These are phyloP conservation scores for Heteromurus nitidus DNA, from an alignment of 2,888 invertebrate species.

Conservation along the genomic window DNA sequence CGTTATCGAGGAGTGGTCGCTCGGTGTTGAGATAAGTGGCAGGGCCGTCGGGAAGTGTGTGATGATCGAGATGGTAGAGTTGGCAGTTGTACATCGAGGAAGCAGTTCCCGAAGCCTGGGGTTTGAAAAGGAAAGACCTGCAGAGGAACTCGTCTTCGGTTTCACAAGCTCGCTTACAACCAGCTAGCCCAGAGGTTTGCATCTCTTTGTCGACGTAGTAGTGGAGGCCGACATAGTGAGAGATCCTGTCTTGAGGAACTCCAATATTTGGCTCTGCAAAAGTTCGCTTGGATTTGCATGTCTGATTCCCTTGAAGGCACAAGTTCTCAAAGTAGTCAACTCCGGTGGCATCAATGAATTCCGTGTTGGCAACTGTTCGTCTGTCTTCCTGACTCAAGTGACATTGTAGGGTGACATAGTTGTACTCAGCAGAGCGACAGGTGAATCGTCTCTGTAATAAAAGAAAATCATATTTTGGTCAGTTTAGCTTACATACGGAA, in stretches of 20 bases:
- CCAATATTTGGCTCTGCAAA: constrained; percentile 90
- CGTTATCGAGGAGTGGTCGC: constrained; percentile 91
- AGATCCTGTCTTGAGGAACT: constrained; percentile 92
- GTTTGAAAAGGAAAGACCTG: constrained; percentile 84
- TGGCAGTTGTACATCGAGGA: constrained; percentile 92
- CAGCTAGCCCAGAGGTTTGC: constrained; percentile 88
- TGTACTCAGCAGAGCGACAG: constrained; percentile 94
- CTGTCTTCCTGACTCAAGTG: constrained; percentile 93
- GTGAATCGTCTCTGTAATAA: constrained; percentile 87
- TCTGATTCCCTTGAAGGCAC: constrained; percentile 90
- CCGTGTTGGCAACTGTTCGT: constrained; percentile 89
- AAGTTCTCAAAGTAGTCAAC: constrained; percentile 93
- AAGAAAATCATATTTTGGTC: too few relatives aligned
- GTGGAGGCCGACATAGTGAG: constrained; percentile 91
- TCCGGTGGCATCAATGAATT: constrained; percentile 91
- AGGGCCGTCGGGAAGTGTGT: constrained; percentile 92
- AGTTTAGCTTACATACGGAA: too few relatives aligned
- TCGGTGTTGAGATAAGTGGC: constrained; percentile 91
- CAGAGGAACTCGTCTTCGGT: constrained; percentile 95
- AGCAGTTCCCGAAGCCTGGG: constrained; percentile 77
- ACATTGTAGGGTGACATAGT: constrained; percentile 93
- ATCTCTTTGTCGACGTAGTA: constrained; percentile 96
- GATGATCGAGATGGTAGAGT: constrained; percentile 89
- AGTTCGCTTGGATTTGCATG: constrained; percentile 88
- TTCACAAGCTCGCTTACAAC: constrained; percentile 93